Evolutionary conservation across 1,140 invertebrate genomes (phyloP).

Genomic region (Carposina sasakii): DNA sequence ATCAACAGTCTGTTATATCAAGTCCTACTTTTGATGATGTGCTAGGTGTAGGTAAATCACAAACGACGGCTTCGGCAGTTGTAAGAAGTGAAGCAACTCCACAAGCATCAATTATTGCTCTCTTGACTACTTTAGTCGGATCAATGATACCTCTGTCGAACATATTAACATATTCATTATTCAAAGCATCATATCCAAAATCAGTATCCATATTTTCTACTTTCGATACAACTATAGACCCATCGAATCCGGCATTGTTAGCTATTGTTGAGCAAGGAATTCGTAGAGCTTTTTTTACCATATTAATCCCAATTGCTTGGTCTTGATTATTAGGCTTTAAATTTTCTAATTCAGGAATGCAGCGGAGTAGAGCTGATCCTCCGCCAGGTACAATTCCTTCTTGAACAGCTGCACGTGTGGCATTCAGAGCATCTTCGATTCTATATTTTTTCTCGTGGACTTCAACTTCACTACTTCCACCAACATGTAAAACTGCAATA

Average conservation of each 20-base stretch:
- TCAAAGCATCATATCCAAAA: constrained; percentile 92
- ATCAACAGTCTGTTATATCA: too few relatives aligned
- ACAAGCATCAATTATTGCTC: constrained; percentile 91
- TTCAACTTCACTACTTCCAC: constrained; percentile 42
- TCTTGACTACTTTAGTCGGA: constrained; percentile 93
- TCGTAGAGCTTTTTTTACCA: constrained; percentile 78
- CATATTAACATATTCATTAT: constrained; percentile 90
- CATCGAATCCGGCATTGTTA: constrained; percentile 92
- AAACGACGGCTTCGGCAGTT: constrained; percentile 83
- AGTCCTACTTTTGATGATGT: too few relatives aligned
- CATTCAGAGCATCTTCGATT: constrained; percentile 46
- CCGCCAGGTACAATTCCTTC: constrained; percentile 56
- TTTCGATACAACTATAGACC: constrained; percentile 89
- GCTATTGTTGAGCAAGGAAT: constrained; percentile 90
- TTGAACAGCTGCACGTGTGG: constrained; percentile 37
- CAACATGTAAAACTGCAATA: constrained; percentile 73
- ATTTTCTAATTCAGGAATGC: constrained; percentile 30
- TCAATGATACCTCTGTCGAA: constrained; percentile 94
- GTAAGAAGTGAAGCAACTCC: constrained; percentile 84
- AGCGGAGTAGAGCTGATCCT: constrained; percentile 40
- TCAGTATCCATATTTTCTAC: constrained; percentile 76
- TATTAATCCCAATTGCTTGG: constrained; percentile 74
- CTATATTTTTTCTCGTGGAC: constrained; percentile 47
- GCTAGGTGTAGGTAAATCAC: constrained; percentile 74
- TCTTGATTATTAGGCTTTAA: constrained; percentile 27